phyloP scores from a whole-genome alignment of 64 coral and sea anemone species.

The Dendrophyllia cribrosa region DNA sequence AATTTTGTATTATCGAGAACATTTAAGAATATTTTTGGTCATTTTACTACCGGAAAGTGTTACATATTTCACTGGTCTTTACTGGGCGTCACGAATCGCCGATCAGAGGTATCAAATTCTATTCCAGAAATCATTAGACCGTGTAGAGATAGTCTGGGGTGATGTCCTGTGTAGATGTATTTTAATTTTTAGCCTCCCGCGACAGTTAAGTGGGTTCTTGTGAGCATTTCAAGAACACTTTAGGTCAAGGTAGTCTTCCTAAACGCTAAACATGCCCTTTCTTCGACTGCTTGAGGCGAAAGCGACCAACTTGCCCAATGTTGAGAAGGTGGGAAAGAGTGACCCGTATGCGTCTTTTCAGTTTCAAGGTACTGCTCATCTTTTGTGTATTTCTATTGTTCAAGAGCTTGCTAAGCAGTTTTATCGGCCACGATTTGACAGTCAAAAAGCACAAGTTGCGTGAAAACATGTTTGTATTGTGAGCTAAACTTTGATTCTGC shows the following conservation, averaged over 20 bases:
- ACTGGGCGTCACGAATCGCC: not conserved
- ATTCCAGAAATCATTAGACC: not conserved
- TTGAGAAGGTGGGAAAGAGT: constrained; percentile 61
- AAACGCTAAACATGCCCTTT: not conserved
- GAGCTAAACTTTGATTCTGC: too few relatives aligned
- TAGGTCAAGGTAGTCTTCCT: not conserved
- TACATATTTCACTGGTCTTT: too few relatives aligned
- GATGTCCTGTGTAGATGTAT: not conserved
- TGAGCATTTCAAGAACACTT: not conserved
- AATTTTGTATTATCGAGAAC: too few relatives aligned
- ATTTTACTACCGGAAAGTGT: too few relatives aligned
- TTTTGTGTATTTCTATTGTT: not conserved
- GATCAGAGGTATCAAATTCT: not conserved
- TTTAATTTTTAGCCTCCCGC: not conserved
- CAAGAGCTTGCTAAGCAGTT: not conserved
- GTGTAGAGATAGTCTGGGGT: not conserved
- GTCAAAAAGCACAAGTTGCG: too few relatives aligned
- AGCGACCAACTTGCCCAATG: constrained; percentile 65
- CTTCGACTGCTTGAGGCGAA: constrained; percentile 37
- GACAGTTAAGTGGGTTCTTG: not conserved
- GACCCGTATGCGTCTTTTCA: constrained; percentile 64
- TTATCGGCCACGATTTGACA: too few relatives aligned
- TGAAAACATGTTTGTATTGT: too few relatives aligned
- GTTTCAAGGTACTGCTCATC: constrained; percentile 58
- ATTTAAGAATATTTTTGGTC: too few relatives aligned